Evolutionary conservation across 2,113 vertebrate genomes (phyloP), one percentile per base, ranked within the genome.

Genomic region (Labeo rohita): DNA sequence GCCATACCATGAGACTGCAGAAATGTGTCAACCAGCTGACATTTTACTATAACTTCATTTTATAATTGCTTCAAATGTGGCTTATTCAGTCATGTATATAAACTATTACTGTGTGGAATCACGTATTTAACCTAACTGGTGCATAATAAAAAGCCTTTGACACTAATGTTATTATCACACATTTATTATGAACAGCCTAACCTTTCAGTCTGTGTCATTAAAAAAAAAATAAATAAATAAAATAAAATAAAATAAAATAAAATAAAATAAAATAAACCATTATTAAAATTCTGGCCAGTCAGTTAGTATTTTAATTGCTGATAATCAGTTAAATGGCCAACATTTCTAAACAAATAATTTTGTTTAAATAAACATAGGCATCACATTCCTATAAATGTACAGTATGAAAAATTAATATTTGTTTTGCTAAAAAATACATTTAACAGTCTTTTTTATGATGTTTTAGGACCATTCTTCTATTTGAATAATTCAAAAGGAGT

Each of bases 401-500:
- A 45, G 15, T 72, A 4, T 43, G 18, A 11, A 73, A 45, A 47
- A 73, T n/a, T 1, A 1, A 36, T 16, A 16, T 68, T 68, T 0
- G 8, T 21, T 70, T 39, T 10, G 8, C 8, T 49, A 50, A 28
- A 23, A 75, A 49, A 12, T 7, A 50, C 43, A 39, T 23, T 49
- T 49, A 50, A 76, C 11, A 12, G 36, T 49, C 18, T 80, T 13
- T 52, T 21, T 80, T 59, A 45, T 61, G 2, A 47, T 28, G 78
- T 47, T 80, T 28, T 23, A 49, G 23, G 13, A 82, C 47, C 47
- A 13, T 83, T 54, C 49, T 70, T 28, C 15, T 70, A 50, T 54
- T 45, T 84, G 34, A 74, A 84, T 84, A 73, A 84, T 56, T 74
- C 82, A 59, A 59, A 68, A 52, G 59, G 10, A 80, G 77, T 63